Evolutionary conservation across 2,113 vertebrate genomes (phyloP).

Genomic region (Tiliqua scincoides): DNA sequence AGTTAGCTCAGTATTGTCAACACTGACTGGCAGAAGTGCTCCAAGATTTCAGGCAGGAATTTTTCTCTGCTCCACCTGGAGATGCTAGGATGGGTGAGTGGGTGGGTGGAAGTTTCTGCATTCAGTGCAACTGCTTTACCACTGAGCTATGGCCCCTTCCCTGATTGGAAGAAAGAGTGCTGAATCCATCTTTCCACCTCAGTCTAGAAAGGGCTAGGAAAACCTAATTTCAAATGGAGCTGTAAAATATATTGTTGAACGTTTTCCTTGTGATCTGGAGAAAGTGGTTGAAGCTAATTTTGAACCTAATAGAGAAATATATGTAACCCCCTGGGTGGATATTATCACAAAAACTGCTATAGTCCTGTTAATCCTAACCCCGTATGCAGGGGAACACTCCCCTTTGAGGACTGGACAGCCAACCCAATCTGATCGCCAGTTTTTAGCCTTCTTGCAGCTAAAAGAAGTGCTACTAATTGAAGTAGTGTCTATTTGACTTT

Average conservation of each 20-base stretch:
- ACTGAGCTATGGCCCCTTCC: too few relatives aligned
- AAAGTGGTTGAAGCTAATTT: neutral
- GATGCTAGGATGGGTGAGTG: too few relatives aligned
- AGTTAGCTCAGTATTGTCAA: too few relatives aligned
- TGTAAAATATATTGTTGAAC: neutral
- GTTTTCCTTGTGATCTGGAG: neutral
- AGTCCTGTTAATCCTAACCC: neutral
- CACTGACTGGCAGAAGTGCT: too few relatives aligned
- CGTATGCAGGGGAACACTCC: neutral
- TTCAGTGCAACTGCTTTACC: too few relatives aligned
- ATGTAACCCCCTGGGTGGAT: neutral
- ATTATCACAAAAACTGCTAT: neutral
- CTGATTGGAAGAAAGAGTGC: neutral
- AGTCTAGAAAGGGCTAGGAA: neutral
- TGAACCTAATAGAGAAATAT: neutral
- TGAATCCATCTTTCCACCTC: neutral
- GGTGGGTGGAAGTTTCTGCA: too few relatives aligned
- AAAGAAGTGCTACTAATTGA: neutral
- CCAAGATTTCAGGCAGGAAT: too few relatives aligned
- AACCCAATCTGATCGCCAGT: neutral
- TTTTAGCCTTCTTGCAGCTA: neutral
- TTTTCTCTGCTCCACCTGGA: too few relatives aligned
- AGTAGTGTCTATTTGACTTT: neutral
- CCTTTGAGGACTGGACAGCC: neutral
- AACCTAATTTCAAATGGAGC: neutral